Conservation (phyloP, 2,797 vertebrate genomes). For the Halcyon chelicuti region DNA sequence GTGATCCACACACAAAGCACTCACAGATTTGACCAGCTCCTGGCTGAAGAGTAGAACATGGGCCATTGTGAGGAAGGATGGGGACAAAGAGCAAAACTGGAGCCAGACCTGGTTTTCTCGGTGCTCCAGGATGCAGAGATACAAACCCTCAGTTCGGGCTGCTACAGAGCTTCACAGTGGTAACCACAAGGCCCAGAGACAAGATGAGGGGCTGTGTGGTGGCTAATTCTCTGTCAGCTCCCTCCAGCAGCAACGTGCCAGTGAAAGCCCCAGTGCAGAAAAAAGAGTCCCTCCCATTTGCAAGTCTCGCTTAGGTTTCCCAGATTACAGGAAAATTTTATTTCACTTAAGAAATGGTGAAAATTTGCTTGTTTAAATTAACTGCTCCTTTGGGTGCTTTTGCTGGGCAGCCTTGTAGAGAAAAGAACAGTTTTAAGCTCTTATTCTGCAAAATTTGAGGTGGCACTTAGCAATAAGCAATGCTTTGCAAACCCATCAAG, state of each 20-base stretch:
- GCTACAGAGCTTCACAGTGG: background rate
- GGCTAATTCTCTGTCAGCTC: background rate
- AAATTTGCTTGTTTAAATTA: constrained; percentile 22
- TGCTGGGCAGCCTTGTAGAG: background rate
- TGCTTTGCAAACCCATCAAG: background rate
- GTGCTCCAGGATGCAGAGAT: background rate
- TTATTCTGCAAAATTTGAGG: background rate
- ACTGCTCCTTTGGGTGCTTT: background rate
- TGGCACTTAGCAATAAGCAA: background rate
- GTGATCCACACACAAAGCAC: background rate
- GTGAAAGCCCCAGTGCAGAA: background rate
- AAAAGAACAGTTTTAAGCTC: background rate
- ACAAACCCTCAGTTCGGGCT: background rate
- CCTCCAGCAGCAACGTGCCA: background rate
- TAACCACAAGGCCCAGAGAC: background rate
- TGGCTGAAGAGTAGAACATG: background rate
- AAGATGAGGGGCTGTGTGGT: background rate
- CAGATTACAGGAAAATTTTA: background rate
- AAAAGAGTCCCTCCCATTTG: background rate
- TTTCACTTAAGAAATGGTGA: background rate
- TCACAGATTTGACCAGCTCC: background rate
- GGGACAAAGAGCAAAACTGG: background rate
- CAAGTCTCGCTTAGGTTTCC: background rate
- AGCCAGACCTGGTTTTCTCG: background rate
- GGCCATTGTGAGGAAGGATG: background rate